Evolutionary conservation across 2,888 invertebrate species (phyloP).

Genomic region (Bugula neritina): DNA sequence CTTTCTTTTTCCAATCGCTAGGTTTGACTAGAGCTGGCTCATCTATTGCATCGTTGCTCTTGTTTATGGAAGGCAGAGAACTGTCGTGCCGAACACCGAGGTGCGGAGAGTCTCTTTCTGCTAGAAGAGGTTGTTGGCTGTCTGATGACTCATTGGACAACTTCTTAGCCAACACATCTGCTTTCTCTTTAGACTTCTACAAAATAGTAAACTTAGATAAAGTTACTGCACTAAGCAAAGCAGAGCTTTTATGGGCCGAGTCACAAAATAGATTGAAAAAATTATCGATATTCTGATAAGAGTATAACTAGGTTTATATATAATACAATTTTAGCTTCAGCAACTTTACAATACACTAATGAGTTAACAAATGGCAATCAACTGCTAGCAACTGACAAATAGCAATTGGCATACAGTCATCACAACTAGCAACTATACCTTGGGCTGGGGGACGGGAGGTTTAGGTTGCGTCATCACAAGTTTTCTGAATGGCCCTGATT

Average conservation of each 20-base stretch:
- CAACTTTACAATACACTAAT: background rate
- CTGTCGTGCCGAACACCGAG: background rate
- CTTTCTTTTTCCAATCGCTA: background rate
- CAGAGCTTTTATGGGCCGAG: too few relatives aligned
- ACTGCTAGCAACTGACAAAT: background rate
- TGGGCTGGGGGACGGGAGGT: constrained; percentile 14
- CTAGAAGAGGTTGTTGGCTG: background rate
- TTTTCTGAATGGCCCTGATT: background rate
- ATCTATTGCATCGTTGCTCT: background rate
- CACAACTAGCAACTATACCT: background rate
- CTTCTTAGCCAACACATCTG: background rate
- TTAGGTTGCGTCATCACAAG: background rate
- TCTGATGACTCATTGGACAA: background rate
- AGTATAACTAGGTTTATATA: too few relatives aligned
- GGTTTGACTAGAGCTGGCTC: constrained; percentile 6
- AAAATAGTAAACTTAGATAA: too few relatives aligned
- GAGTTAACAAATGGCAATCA: background rate
- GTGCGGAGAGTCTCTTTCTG: background rate
- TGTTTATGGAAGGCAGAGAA: background rate
- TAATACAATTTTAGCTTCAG: too few relatives aligned
- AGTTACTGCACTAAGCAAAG: too few relatives aligned
- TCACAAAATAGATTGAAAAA: too few relatives aligned
- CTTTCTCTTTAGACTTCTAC: too few relatives aligned
- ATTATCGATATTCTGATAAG: too few relatives aligned
- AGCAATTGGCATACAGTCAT: background rate